phyloP scores from a whole-genome alignment of 2,888 invertebrate genomes.

The Limnephilus auricula region DNA sequence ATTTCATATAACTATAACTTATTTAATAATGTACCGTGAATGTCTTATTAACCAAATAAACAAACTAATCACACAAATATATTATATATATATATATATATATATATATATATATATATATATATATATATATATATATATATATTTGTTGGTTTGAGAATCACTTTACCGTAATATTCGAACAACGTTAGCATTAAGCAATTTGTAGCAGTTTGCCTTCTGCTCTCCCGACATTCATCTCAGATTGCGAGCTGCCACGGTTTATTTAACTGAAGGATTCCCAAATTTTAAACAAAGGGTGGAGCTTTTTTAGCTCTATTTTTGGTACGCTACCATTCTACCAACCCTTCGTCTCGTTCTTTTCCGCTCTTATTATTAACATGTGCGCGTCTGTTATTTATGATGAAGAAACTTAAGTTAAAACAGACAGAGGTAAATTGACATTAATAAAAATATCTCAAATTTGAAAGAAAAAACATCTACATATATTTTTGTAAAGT shows the following conservation, averaged over 20 bases:
- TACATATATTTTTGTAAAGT: background rate
- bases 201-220: conserved; percentile 60
- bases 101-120: no score
- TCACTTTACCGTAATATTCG: background rate
- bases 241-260: background rate
- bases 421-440: background rate
- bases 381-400: conserved; percentile 14
- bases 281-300: conserved; percentile 50
- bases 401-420: background rate
- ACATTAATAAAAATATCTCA: background rate
- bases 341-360: conserved; percentile 3
- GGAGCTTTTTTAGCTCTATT: conserved; percentile 40
- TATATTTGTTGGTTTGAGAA: background rate
- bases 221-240: conserved; percentile 21
- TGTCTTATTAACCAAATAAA: no score
- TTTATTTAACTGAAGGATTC: conserved; percentile 52
- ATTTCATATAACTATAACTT: no score
- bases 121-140: no score
- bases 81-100: no score
- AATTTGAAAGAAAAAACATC: background rate
- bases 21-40: no score
- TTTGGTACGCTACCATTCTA: conserved; percentile 36
- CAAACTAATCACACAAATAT: background rate
- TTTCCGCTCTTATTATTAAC: conserved; percentile 35
- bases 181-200: conserved; percentile 58